Base-by-base conservation (phyloP, 2,888 invertebrate genomes). In the Hemithea aestivaria region DNA sequence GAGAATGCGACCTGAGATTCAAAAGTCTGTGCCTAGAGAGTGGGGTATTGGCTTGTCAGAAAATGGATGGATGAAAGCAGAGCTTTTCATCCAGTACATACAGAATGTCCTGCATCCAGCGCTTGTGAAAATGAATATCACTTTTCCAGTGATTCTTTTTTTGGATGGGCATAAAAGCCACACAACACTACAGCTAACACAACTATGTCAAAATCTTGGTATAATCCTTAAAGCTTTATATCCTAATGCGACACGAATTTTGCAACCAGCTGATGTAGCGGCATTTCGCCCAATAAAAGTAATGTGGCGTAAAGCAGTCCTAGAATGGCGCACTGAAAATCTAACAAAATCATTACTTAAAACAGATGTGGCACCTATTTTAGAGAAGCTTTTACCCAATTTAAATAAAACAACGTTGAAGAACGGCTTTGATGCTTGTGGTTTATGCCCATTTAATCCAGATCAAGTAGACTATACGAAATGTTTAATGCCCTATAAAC, bases 1-100 rank as follows among this genome's bases (percentile, higher is more conserved):
- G 26, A 39, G 45, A 36, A 41, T 51, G 41, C 42, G 37, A 43
- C 24, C 38, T 9, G 47, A 52, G 16, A 27, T 27, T 27, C 27
- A 27, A 16, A 12, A 16, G 12, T 27, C 42, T 26, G 47, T 51
- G 24, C 51, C 51, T 30, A 28, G 12, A 6, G 41, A 51, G 9
- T 51, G 48, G 52, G 55, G 52, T 16, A 51, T 53, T 35, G 52
- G 51, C 8, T 34, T 48, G 20, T 39, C 31, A 23, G 48, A 51
- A 23, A 56, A 47, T 48, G 55, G 51, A 26, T 53, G 51, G 53
- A 47, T 48, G 55, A 48, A 26, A 51, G 51, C 44, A 6, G 51
- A 48, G 11, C 26, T 49, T 21, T 53, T 55, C 28, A 26, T 36
- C n/a, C 39, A 51, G 27, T 51, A 48, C 30, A 51, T 49, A 26